A percentile compares a stretch with the other conserved stretches of the same genome.
Evolutionary conservation across 2,797 vertebrate genomes (phyloP).

Genomic region (Neoniphon sammara): DNA sequence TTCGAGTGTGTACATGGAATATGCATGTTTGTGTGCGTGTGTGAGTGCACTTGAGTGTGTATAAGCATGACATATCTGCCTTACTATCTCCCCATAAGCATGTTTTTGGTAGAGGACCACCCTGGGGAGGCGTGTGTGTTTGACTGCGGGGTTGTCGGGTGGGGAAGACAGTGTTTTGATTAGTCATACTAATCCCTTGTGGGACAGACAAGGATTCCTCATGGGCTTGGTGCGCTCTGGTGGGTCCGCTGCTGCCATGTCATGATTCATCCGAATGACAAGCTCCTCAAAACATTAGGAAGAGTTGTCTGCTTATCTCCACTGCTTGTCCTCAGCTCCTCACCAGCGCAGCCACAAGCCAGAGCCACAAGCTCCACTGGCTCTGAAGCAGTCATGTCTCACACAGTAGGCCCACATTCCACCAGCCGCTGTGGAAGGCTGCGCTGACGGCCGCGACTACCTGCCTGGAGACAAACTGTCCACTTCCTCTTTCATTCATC

Average conservation of each 20-base stretch:
- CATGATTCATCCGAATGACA: slow-evolving; percentile 73
- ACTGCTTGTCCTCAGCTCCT: slow-evolving; percentile 56
- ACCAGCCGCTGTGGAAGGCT: slow-evolving; percentile 73
- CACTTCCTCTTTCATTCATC: slow-evolving; percentile 66
- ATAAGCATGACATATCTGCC: slow-evolving; percentile 46
- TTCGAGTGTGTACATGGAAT: slow-evolving; percentile 38
- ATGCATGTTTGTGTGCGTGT: slow-evolving; percentile 1
- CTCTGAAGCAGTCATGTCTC: slow-evolving; percentile 74
- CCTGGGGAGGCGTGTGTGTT: slow-evolving; percentile 45
- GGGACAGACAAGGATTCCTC: slow-evolving; percentile 65
- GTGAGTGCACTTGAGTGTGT: neutral
- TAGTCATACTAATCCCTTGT: slow-evolving; percentile 67
- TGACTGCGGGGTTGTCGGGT: slow-evolving; percentile 59
- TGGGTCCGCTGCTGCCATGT: slow-evolving; percentile 65
- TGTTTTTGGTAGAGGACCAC: slow-evolving; percentile 64
- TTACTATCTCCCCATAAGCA: slow-evolving; percentile 54
- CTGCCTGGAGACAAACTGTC: slow-evolving; percentile 61
- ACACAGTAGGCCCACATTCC: slow-evolving; percentile 81
- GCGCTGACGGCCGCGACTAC: slow-evolving; percentile 61
- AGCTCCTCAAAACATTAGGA: slow-evolving; percentile 39
- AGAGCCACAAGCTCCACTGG: slow-evolving; percentile 63
- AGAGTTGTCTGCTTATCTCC: slow-evolving; percentile 71
- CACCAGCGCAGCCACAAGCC: slow-evolving; percentile 59
- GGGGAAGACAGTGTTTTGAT: slow-evolving; percentile 75
- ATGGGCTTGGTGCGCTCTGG: slow-evolving; percentile 71